phyloP scores from a whole-genome alignment of 2,888 invertebrate species.

The Epinotia ramella region DNA sequence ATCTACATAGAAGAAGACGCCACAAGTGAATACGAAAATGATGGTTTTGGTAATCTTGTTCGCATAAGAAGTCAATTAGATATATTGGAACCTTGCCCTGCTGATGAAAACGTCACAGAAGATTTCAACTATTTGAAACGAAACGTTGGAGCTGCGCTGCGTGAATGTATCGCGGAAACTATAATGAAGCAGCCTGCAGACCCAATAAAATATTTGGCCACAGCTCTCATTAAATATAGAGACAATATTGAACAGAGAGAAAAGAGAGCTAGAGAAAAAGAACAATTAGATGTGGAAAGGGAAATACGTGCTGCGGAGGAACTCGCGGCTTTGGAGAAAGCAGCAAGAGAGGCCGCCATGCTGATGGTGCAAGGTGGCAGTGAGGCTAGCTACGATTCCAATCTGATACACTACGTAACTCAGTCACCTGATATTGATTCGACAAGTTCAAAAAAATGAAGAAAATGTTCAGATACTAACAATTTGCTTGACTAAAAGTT shows the following conservation, averaged over 20 bases:
- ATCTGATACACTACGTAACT: slow-evolving; percentile 66
- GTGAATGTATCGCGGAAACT: slow-evolving; percentile 72
- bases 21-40: slow-evolving; percentile 78
- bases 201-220: slow-evolving; percentile 74
- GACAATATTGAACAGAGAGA: slow-evolving; percentile 73
- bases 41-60: slow-evolving; percentile 80
- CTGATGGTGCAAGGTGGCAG: slow-evolving; percentile 68
- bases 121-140: slow-evolving; percentile 76
- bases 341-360: slow-evolving; percentile 65
- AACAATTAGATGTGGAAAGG: slow-evolving; percentile 68
- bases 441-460: slow-evolving; percentile 54
- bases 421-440: slow-evolving; percentile 53
- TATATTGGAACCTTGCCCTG: slow-evolving; percentile 71
- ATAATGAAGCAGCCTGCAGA: slow-evolving; percentile 75
- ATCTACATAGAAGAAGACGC: slow-evolving; percentile 74
- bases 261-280: slow-evolving; percentile 64
- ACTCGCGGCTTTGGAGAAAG: slow-evolving; percentile 67
- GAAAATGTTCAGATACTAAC: neutral
- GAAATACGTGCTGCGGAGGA: slow-evolving; percentile 68
- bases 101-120: slow-evolving; percentile 72
- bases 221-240: slow-evolving; percentile 68
- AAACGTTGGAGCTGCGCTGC: slow-evolving; percentile 72
- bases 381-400: slow-evolving; percentile 76
- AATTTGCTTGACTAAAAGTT: neutral
- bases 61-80: slow-evolving; percentile 72